These are phyloP conservation scores for Bombus balteatus DNA, from an alignment of 1,140 invertebrate species.

Conservation along the genomic window DNA sequence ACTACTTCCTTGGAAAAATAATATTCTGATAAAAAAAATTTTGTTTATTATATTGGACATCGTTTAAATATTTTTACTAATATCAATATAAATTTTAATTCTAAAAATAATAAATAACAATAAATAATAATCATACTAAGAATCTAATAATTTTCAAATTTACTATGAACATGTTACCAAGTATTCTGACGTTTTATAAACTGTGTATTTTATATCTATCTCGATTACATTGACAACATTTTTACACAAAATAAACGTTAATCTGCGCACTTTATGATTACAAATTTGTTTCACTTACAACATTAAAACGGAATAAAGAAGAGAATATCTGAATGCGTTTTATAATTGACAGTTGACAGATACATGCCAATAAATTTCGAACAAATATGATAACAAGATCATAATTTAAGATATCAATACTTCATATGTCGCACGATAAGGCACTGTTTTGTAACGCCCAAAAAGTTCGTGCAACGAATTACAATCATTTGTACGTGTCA, in stretches of 20 bases:
- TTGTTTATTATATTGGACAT: neutral
- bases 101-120: neutral
- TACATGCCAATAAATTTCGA: neutral
- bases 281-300: constrained; percentile 27
- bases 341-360: constrained; percentile 54
- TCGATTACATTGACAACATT: neutral
- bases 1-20: neutral
- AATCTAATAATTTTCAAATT: neutral
- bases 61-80: neutral
- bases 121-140: neutral
- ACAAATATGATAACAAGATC: constrained; percentile 1
- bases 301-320: constrained; percentile 12
- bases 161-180: neutral
- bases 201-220: neutral
- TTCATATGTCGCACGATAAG: constrained; percentile 5
- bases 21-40: neutral
- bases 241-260: constrained; percentile 9
- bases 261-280: neutral
- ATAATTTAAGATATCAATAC: constrained; percentile 33
- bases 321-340: neutral
- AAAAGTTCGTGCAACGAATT: constrained; percentile 29
- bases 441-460: constrained; percentile 28
- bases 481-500: constrained; percentile 31
- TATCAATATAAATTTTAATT: neutral
- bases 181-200: neutral